Percentiles rank a stretch among this genome's conserved stretches.
Conservation (phyloP, 2,797 vertebrate genomes). For the Rhadinocentrus ornatus region DNA sequence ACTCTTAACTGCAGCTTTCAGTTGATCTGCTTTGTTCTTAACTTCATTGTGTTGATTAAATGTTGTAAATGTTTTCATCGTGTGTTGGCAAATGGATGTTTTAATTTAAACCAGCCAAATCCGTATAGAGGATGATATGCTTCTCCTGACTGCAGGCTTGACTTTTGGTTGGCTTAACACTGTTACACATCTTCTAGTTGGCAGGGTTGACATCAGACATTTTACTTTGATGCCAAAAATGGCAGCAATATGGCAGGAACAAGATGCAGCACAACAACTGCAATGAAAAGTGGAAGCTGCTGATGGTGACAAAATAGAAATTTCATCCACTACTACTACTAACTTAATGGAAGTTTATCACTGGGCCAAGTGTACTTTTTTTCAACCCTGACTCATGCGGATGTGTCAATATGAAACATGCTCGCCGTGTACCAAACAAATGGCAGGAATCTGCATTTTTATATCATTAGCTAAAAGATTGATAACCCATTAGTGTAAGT, state of each 20-base stretch:
- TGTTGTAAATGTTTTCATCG: slow-evolving; percentile 12
- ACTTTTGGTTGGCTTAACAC: neutral
- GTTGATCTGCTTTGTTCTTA: neutral
- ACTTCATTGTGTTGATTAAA: slow-evolving; percentile 7
- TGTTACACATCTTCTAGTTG: slow-evolving; percentile 4
- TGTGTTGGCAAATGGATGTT: slow-evolving; percentile 1
- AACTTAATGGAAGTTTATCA: slow-evolving; percentile 5
- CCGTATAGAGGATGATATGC: slow-evolving; percentile 12
- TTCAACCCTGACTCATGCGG: slow-evolving; percentile 42
- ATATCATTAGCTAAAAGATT: slow-evolving; percentile 54
- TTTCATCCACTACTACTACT: slow-evolving; percentile 11
- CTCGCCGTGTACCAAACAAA: slow-evolving; percentile 40
- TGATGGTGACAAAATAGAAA: slow-evolving; percentile 18
- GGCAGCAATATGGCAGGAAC: slow-evolving; percentile 19
- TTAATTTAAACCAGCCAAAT: slow-evolving; percentile 25
- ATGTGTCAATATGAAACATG: slow-evolving; percentile 41
- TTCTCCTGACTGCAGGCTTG: slow-evolving; percentile 3
- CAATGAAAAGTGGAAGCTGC: slow-evolving; percentile 23
- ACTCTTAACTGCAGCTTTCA: neutral
- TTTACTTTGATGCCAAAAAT: slow-evolving; percentile 23
- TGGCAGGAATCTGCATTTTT: slow-evolving; percentile 63
- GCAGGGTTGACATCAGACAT: slow-evolving; percentile 15
- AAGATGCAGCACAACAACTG: neutral
- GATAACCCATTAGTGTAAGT: slow-evolving; percentile 51
- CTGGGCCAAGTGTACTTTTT: slow-evolving; percentile 20